A percentile compares a stretch with the other conserved stretches of the same genome.
phyloP scores from a whole-genome alignment of 2,113 vertebrate species.

The Dipodomys ordii region DNA sequence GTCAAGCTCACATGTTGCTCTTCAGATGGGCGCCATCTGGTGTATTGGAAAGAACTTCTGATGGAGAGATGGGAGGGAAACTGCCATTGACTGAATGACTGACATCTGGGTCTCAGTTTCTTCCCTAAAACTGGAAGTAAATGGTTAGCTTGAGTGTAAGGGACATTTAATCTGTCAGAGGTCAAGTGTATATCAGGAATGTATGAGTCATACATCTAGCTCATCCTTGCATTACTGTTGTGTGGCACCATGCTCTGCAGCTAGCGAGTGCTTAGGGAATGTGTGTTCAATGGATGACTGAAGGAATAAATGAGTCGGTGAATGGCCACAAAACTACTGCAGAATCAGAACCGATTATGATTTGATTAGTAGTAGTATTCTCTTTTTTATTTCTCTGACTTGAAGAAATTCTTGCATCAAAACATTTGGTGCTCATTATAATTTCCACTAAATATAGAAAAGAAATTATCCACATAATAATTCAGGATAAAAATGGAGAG shows the following conservation, averaged over 20 bases:
- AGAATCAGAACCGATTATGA: neutral
- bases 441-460: too few relatives aligned
- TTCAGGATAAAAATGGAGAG: too few relatives aligned
- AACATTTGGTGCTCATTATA: too few relatives aligned
- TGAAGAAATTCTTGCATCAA: too few relatives aligned
- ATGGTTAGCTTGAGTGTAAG: neutral
- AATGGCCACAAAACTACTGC: neutral
- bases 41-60: constrained; percentile 51
- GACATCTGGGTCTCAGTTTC: constrained; percentile 45
- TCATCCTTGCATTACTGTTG: neutral
- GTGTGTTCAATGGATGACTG: neutral
- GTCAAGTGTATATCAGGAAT: neutral
- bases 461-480: too few relatives aligned
- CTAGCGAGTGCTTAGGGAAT: neutral
- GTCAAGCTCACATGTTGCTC: constrained; percentile 65
- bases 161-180: neutral
- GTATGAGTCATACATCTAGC: neutral
- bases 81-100: neutral
- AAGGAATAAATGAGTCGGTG: neutral
- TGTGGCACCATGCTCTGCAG: neutral
- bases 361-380: neutral
- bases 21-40: constrained; percentile 78
- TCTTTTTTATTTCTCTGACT: neutral
- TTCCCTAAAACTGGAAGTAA: neutral
- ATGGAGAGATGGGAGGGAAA: constrained; percentile 28